phyloP scores from a whole-genome alignment of 2,797 vertebrate species.

The Spinus pinus region DNA sequence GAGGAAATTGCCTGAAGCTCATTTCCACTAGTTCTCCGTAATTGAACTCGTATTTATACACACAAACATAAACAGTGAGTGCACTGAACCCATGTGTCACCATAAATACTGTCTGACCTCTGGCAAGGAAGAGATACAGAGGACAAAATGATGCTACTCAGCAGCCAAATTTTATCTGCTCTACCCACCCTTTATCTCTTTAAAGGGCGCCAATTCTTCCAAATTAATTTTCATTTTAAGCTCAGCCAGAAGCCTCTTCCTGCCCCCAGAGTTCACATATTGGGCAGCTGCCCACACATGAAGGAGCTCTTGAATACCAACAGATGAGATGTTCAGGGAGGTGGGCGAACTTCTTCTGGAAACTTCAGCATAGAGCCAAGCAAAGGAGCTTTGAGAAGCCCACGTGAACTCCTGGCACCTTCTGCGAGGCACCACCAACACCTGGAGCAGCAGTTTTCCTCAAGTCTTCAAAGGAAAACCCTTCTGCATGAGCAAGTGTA shows the following conservation, averaged over 20 bases:
- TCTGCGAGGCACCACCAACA: background rate
- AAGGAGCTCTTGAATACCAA: background rate
- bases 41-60: constrained; percentile 41
- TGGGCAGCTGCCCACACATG: background rate
- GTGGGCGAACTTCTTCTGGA: background rate
- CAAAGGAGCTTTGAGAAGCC: background rate
- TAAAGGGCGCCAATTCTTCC: background rate
- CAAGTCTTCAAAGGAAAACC: background rate
- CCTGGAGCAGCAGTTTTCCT: background rate
- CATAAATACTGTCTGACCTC: constrained; percentile 47
- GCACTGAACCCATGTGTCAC: constrained; percentile 27
- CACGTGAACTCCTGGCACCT: fast-evolving
- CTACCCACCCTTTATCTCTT: constrained; percentile 23
- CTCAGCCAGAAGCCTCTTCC: constrained; percentile 19
- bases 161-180: constrained; percentile 33
- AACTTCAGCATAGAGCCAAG: background rate
- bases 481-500: background rate
- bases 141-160: background rate
- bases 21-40: constrained; percentile 24
- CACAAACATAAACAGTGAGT: constrained; percentile 33
- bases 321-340: background rate
- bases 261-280: background rate
- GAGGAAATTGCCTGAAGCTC: constrained; percentile 61
- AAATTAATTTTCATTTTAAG: constrained; percentile 25
- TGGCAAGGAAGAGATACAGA: constrained; percentile 35